phyloP scores from a whole-genome alignment of 2,797 vertebrate species.

The Dryobates pubescens region DNA sequence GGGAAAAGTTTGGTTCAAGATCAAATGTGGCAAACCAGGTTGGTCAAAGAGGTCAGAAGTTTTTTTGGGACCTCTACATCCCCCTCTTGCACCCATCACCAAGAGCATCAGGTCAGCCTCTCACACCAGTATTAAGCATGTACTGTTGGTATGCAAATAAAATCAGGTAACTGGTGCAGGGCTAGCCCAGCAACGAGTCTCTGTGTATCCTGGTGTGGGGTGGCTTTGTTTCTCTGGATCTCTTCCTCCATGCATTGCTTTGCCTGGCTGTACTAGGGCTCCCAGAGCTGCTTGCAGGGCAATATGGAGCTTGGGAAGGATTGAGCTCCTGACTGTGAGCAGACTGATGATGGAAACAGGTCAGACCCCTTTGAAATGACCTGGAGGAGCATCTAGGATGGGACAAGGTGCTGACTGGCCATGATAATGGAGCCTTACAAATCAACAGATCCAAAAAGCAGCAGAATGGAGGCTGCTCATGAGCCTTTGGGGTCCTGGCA shows the following conservation, averaged over 20 bases:
- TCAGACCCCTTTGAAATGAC: fast-evolving
- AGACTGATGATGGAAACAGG: fast-evolving
- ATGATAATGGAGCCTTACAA: fast-evolving
- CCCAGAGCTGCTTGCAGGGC: fast-evolving
- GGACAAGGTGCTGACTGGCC: not conserved
- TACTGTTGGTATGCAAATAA: not conserved
- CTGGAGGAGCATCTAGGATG: fast-evolving
- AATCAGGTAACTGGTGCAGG: not conserved
- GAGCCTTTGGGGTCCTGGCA: not conserved
- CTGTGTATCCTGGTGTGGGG: fast-evolving
- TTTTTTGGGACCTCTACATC: not conserved
- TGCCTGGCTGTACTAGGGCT: fast-evolving
- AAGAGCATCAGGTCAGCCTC: not conserved
- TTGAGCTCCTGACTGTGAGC: not conserved
- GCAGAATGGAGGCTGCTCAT: not conserved
- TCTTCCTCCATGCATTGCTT: not conserved
- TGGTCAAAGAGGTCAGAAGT: not conserved
- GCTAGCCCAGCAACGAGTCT: not conserved
- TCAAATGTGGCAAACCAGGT: not conserved
- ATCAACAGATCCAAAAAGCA: not conserved
- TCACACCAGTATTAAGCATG: not conserved
- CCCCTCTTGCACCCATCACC: not conserved
- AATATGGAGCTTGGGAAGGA: not conserved
- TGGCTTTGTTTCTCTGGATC: not conserved
- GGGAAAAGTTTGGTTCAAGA: not conserved